Conservation (phyloP, 92 coral and sea anemone genomes). For the Meandrina meandrites region DNA sequence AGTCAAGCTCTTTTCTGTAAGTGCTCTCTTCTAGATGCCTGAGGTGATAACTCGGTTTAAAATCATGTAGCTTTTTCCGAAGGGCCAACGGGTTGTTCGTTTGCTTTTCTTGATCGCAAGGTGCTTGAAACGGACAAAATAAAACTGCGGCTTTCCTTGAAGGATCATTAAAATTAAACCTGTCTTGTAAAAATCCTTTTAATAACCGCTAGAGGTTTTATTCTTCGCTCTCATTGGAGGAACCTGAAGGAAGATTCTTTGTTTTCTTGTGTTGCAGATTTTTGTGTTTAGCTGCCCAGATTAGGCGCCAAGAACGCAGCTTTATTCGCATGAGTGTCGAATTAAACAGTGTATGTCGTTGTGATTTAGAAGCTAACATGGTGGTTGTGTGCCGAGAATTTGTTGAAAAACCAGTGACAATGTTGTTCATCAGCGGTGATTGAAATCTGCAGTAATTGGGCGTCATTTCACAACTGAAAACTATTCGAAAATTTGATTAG, state of each 20-base stretch:
- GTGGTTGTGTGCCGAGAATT: not conserved
- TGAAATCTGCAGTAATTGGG: slow-evolving; percentile 21
- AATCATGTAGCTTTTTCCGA: not conserved
- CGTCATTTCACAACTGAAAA: not conserved
- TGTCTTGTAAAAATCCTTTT: slow-evolving; percentile 35
- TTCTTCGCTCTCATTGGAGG: slow-evolving; percentile 34
- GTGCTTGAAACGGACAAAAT: not conserved
- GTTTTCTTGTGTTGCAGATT: not conserved
- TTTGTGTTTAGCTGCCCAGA: slow-evolving; percentile 13
- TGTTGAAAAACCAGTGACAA: slow-evolving; percentile 4
- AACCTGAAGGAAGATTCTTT: slow-evolving; percentile 10
- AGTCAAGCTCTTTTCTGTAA: not conserved
- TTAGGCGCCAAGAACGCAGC: not conserved
- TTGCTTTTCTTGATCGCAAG: not conserved
- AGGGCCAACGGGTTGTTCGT: not conserved
- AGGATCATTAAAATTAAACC: slow-evolving; percentile 32
- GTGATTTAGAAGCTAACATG: slow-evolving; percentile 2
- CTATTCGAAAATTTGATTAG: slow-evolving; percentile 19
- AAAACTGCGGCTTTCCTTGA: slow-evolving; percentile 35
- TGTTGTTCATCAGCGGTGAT: not conserved
- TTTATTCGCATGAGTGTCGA: not conserved
- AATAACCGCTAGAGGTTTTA: slow-evolving; percentile 25
- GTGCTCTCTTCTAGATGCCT: not conserved
- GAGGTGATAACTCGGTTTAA: not conserved
- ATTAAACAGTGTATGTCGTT: not conserved